phyloP scores from a whole-genome alignment of 2,113 vertebrate genomes.

The Pteropus alecto region DNA sequence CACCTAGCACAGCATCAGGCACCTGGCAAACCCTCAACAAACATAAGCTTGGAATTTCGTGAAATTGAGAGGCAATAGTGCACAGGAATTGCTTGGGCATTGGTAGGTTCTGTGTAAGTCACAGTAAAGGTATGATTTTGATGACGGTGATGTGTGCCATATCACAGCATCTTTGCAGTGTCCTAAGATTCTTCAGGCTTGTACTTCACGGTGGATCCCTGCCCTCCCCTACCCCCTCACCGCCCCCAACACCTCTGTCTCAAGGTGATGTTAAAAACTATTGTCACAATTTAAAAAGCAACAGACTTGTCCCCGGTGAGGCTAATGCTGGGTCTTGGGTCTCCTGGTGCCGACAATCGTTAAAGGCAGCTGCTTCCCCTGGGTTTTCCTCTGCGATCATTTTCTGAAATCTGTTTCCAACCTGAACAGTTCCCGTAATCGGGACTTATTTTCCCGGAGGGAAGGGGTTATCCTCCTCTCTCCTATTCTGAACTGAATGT shows the following conservation, averaged over 20 bases:
- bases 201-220: background rate
- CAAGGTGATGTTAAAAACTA: background rate
- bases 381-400: background rate
- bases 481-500: background rate
- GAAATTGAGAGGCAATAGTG: background rate
- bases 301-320: background rate
- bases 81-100: background rate
- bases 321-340: background rate
- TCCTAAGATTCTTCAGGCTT: background rate
- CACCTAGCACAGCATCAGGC: no score
- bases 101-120: background rate
- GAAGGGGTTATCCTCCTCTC: background rate
- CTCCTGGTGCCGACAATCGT: background rate
- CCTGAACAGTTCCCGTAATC: background rate
- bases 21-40: background rate
- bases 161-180: background rate
- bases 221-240: no score
- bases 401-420: background rate
- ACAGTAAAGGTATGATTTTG: background rate
- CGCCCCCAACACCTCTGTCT: background rate
- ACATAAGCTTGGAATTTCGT: background rate
- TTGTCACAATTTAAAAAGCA: background rate
- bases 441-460: background rate
- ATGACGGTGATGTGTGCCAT: fast-evolving
- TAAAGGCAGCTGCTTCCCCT: background rate